Evolutionary conservation across 2,113 vertebrate genomes (phyloP), one percentile per base, ranked within the genome.

Genomic region (Ictalurus furcatus): DNA sequence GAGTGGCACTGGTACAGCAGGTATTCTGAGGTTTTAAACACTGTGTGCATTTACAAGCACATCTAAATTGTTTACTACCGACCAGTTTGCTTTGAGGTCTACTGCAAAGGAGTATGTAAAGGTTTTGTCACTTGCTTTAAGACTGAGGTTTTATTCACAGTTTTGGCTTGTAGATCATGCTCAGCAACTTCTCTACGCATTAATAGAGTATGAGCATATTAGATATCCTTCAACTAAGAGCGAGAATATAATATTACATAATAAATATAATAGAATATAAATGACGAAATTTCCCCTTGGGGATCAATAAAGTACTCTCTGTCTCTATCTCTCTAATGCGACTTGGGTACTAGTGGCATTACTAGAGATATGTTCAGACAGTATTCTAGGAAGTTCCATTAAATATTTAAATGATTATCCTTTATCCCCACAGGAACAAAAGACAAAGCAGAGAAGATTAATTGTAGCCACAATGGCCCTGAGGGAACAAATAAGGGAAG

Each of bases 321-420:
- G 9, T 52, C 48, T 52, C 48, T 2, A 52, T 48, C 48, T 48
- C 8, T 52, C 48, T 52, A 56, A 58, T 44, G 21, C 44, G n/a
- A 23, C 56, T 13, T 83, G 30, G 21, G 30, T 40, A 44, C 59
- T 58, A 28, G 81, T n/a, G 52, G 78, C 28, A 30, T 81, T 30
- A 78, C n/a, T 37, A 82, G 17, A 34, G 54, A 58, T 63, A 44
- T 63, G 63, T 84, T 63, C 44, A 84, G 81, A 28, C 34, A 40
- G 37, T 63, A 84, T 84, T 63, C 59, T 63, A 84, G 59, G 81
- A 84, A 84, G 58, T 16, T 25, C 23, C 34, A 84, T 84, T 84
- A 84, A 84, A 84, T 84, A 84, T 84, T 82, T 25, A 84, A 63
- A 84, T 84, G 81, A 84, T 63, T 84, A 63, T 63, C 58, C 34